These are phyloP conservation scores for Cremastinae sp. DNA, from an alignment of 2,888 invertebrate species.

Conservation along the genomic window DNA sequence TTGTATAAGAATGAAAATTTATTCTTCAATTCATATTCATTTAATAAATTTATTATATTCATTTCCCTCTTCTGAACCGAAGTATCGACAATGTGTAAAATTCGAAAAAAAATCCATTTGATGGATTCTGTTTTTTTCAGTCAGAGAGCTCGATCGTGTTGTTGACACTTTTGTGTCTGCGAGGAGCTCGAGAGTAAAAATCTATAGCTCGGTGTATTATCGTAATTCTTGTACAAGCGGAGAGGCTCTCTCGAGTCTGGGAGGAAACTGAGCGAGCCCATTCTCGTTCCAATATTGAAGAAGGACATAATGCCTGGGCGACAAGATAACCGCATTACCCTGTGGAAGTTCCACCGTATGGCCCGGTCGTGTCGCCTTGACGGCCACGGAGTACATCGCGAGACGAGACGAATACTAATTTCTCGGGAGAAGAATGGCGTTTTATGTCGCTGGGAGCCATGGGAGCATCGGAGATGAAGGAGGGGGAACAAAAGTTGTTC, in stretches of 20 bases:
- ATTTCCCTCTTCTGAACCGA: no score
- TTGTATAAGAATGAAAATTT: no score
- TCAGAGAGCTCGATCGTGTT: no score
- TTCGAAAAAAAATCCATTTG: no score
- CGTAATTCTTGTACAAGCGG: constrained; percentile 39
- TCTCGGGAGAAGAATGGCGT: constrained; percentile 41
- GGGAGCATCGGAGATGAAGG: constrained; percentile 3
- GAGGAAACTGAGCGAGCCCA: constrained; percentile 46
- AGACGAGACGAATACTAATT: constrained; percentile 58
- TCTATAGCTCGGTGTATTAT: no score
- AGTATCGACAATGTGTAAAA: no score
- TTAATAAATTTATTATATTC: no score
- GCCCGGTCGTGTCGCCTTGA: constrained; percentile 52
- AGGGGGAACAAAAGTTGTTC: constrained; percentile 35
- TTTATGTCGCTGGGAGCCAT: constrained; percentile 31
- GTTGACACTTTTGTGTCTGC: no score
- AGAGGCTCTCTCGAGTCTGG: constrained; percentile 40
- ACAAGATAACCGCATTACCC: constrained; percentile 75
- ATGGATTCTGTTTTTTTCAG: no score
- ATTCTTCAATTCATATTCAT: no score
- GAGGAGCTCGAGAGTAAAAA: no score
- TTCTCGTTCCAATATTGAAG: constrained; percentile 72
- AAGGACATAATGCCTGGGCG: constrained; percentile 73
- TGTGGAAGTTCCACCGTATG: constrained; percentile 47
- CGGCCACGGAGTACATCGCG: constrained; percentile 52